Percentiles rank a stretch among this genome's conserved stretches.
Evolutionary conservation across 2,888 invertebrate species (phyloP).

Genomic region (Tetanocera ferruginea): DNA sequence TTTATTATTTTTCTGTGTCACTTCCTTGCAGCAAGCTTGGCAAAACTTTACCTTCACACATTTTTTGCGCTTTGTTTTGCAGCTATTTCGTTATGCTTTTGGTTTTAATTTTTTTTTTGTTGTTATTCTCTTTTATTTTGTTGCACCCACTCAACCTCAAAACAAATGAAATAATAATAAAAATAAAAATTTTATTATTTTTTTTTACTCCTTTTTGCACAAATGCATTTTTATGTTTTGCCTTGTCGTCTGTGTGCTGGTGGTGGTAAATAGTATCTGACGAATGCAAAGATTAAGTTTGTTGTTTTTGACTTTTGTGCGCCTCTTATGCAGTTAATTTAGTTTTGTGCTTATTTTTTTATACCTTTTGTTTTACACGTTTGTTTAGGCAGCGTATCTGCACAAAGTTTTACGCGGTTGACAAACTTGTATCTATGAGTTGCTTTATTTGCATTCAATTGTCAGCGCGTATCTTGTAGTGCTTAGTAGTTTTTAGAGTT

Average conservation of each 20-base stretch:
- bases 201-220: no score
- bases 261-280: not conserved
- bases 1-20: conserved; percentile 5
- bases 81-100: no score
- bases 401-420: conserved; percentile 9
- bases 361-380: not conserved
- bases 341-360: not conserved
- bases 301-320: not conserved
- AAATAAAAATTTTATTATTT: not conserved
- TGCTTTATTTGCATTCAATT: conserved; percentile 8
- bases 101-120: no score
- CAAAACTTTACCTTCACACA: conserved; percentile 1
- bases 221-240: no score
- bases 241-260: no score
- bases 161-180: not conserved
- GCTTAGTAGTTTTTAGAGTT: not conserved
- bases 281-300: not conserved
- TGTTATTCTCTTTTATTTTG: not conserved
- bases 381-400: not conserved
- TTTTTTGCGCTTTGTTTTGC: not conserved
- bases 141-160: conserved; percentile 12
- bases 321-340: not conserved
- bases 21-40: not conserved
- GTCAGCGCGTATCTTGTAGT: not conserved
- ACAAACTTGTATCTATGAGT: conserved; percentile 2